phyloP scores from a whole-genome alignment of 2,113 vertebrate genomes.

The Antechinus stuartii region DNA sequence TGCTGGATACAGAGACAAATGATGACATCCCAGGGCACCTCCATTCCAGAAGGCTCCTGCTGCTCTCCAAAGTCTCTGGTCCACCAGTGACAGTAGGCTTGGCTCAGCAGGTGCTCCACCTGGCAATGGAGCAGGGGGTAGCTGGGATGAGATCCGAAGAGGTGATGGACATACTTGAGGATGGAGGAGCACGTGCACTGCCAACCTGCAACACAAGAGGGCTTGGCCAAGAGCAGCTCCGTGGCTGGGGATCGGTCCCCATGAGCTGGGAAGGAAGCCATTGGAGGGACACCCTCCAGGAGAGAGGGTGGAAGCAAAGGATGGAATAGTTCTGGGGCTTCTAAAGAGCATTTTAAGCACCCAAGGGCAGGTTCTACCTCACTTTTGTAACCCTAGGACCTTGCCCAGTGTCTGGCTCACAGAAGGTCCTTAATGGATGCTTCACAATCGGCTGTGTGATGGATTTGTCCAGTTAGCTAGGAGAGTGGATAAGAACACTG shows the following conservation, averaged over 20 bases:
- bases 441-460: background rate
- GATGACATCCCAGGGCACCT: background rate
- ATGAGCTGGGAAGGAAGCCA: background rate
- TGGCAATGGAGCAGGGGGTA: background rate
- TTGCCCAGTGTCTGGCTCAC: background rate
- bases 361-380: background rate
- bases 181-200: background rate
- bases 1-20: background rate
- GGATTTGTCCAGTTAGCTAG: background rate
- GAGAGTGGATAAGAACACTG: background rate
- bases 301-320: background rate
- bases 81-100: background rate
- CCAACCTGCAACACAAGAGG: no score
- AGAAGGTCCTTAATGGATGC: background rate
- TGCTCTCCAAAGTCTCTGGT: background rate
- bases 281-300: no score
- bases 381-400: fast-evolving
- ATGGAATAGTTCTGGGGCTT: background rate
- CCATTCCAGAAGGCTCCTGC: background rate
- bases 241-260: no score
- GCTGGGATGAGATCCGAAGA: background rate
- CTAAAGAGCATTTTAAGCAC: background rate
- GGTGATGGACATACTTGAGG: fast-evolving
- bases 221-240: background rate
- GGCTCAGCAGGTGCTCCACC: background rate